Conservation (phyloP, 2,888 invertebrate species). For the Ochropleura plecta region DNA sequence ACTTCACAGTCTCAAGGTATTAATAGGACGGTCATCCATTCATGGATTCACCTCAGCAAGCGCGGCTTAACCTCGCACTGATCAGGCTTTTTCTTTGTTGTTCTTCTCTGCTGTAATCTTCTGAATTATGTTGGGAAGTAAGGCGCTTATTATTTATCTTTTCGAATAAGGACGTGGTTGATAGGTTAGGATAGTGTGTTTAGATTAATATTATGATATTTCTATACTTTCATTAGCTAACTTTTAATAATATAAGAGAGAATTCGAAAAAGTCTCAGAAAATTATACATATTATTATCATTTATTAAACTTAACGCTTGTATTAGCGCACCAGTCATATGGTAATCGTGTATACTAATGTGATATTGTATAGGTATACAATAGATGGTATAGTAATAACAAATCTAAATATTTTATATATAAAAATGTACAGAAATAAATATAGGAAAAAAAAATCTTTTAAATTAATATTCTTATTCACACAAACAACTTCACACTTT, state of each 20-base stretch:
- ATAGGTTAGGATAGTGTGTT: not conserved
- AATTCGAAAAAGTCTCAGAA: not conserved
- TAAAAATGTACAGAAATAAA: too few species aligned
- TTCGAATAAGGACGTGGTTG: not conserved
- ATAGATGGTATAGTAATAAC: not conserved
- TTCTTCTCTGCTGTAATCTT: constrained; percentile 1
- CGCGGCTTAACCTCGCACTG: not conserved
- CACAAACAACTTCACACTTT: not conserved
- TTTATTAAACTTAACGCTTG: too few species aligned
- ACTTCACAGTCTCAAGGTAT: not conserved
- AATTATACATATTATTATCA: not conserved
- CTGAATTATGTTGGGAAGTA: constrained; percentile 22
- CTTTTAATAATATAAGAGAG: too few species aligned
- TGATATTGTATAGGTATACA: not conserved
- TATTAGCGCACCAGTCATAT: too few species aligned
- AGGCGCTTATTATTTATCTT: not conserved
- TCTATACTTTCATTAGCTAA: not conserved
- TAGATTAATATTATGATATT: not conserved
- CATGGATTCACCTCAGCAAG: not conserved
- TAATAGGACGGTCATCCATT: not conserved
- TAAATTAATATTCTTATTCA: too few species aligned
- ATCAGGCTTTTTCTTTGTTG: not conserved
- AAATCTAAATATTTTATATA: not conserved
- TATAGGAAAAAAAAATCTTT: too few species aligned
- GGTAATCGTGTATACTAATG: not conserved